Evolutionary conservation across 2,888 invertebrate species (phyloP), one percentile per base, ranked within the genome.

Genomic region (Nysson spinosus): DNA sequence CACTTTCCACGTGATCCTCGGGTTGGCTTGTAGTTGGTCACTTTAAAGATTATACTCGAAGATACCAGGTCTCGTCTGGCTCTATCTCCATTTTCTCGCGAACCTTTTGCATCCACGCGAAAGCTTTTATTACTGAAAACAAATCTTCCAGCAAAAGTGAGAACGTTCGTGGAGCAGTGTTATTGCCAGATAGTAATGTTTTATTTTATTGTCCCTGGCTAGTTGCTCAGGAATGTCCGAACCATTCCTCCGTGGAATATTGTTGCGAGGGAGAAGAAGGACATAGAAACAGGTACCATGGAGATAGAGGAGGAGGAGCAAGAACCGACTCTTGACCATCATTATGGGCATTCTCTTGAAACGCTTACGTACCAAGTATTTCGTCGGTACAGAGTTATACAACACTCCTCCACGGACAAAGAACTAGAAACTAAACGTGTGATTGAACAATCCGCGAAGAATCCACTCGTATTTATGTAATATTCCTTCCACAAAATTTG

Each of bases 171-270:
- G 51, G 64, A 37, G 28, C 56, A 74, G 72, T 77, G 78, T 83
- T 80, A 82, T 81, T 82, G 82, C 83, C 75, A 82, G 83, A 84
- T 83, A 82, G 81, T 82, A 83, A 85, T 84, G 81, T 79, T 83
- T 84, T 80, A 83, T 82, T 84, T 83, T 80, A 83, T 82, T 81
- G 82, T 82, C 83, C 78, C 69, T 68, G 79, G 74, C 77, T 77
- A 77, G 78, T 75, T 79, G 79, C 65, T 68, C 71, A 67, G 72
- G 77, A 82, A 81, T 81, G 76, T 69, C 66, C 67, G 69, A 70
- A 70, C 78, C 78, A 54, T 50, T 39, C 47, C 28, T 19, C 37
- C 54, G 42, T 17, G 49, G 52, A 54, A 47, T 34, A 24, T 52
- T 35, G 28, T 30, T 30, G 56, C 56, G 51, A 50, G 28, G 14